Evolutionary conservation across 2,888 invertebrate species (phyloP).

Genomic region (Drosophila affinis): DNA sequence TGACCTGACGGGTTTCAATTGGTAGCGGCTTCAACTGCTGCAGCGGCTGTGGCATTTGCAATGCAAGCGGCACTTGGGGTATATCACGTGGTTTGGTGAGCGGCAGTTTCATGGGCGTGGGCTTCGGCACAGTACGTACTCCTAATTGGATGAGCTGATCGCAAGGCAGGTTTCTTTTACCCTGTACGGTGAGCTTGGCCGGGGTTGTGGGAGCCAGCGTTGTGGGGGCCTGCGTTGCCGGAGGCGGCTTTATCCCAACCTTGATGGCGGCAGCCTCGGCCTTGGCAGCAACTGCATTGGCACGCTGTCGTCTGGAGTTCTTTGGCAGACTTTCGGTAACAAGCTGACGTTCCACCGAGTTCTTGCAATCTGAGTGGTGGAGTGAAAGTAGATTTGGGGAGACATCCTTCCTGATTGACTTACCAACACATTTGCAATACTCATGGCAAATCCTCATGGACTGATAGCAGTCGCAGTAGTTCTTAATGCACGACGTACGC

Average conservation of each 20-base stretch:
- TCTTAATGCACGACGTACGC: conserved; percentile 70
- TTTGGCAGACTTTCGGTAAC: conserved; percentile 20
- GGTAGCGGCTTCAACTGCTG: not conserved
- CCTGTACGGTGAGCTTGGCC: not conserved
- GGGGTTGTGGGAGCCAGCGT: conserved; percentile 6
- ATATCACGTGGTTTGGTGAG: not conserved
- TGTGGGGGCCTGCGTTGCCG: not conserved
- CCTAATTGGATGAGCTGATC: not conserved
- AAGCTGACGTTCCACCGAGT: conserved; percentile 52
- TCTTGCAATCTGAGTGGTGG: conserved; percentile 53
- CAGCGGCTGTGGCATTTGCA: not conserved
- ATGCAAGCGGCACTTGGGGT: no score
- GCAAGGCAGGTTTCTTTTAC: not conserved
- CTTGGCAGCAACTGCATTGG: conserved; percentile 56
- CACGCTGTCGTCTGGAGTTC: conserved; percentile 51
- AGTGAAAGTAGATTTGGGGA: not conserved
- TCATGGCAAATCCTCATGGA: conserved; percentile 66
- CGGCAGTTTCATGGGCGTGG: not conserved
- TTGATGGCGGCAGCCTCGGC: conserved; percentile 60
- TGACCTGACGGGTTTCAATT: not conserved
- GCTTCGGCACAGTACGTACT: not conserved
- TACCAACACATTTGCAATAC: conserved; percentile 8
- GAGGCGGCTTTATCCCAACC: conserved; percentile 38
- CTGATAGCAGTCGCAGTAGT: conserved; percentile 71
- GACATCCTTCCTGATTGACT: not conserved